Conservation (phyloP, 2,888 invertebrate genomes). For the Heteropelma amictum region DNA sequence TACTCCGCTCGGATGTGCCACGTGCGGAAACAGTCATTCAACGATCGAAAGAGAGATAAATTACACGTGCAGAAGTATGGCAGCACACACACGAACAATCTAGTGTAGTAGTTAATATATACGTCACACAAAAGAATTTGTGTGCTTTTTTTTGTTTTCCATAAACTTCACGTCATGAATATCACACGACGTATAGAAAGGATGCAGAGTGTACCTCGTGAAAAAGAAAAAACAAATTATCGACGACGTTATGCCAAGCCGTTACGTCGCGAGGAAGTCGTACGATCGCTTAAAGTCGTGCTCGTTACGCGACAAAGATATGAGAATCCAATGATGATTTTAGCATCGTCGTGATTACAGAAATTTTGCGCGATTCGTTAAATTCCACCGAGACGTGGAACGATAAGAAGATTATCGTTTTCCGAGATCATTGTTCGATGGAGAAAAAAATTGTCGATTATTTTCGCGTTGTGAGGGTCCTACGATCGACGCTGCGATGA, state of each 20-base stretch:
- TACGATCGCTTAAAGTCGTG: slow-evolving; percentile 42
- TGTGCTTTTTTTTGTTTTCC: slow-evolving; percentile 2
- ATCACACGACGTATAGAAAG: neutral
- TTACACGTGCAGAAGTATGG: slow-evolving; percentile 65
- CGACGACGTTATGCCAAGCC: slow-evolving; percentile 13
- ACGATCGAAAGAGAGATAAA: slow-evolving; percentile 20
- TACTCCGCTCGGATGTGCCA: neutral
- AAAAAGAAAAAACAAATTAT: slow-evolving; percentile 11
- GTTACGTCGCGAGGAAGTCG: slow-evolving; percentile 41
- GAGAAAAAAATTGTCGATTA: no score
- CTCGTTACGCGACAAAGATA: slow-evolving; percentile 31
- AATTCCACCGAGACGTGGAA: no score
- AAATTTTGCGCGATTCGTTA: neutral
- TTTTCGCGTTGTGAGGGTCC: no score
- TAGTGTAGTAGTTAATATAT: slow-evolving; percentile 35
- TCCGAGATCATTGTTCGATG: no score
- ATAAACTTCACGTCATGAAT: neutral
- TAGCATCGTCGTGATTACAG: slow-evolving; percentile 26
- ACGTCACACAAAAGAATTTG: slow-evolving; percentile 35
- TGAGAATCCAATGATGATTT: slow-evolving; percentile 13
- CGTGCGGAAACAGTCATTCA: no score
- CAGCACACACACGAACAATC: slow-evolving; percentile 63
- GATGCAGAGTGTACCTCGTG: slow-evolving; percentile 18
- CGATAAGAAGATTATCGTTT: no score
- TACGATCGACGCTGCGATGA: no score